Evolutionary conservation across 1,140 invertebrate genomes (phyloP).

Genomic region (Sitodiplosis mosellana): DNA sequence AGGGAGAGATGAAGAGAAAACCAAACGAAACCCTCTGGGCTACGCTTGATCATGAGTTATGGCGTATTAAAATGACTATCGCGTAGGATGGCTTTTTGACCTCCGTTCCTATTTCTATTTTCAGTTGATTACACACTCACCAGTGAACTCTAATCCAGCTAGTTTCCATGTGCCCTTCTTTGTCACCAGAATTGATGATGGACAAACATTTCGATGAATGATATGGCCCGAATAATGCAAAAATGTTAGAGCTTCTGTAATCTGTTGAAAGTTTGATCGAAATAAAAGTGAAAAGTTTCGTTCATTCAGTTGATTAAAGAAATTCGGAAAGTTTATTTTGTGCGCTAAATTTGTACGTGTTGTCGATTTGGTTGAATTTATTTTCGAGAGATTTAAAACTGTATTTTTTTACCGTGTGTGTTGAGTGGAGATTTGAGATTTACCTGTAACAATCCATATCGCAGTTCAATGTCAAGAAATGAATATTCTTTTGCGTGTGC

Average conservation of each 20-base stretch:
- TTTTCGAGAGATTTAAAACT: background rate
- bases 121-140: slow-evolving; percentile 29
- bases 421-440: slow-evolving; percentile 5
- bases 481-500: slow-evolving; percentile 57
- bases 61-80: no score
- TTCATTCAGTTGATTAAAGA: background rate
- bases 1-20: no score
- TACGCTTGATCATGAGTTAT: no score
- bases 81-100: no score
- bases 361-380: background rate
- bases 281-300: background rate
- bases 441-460: slow-evolving; percentile 85
- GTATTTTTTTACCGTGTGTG: background rate
- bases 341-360: background rate
- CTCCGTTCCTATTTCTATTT: no score
- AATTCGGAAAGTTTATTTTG: background rate
- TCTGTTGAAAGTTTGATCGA: slow-evolving; percentile 31
- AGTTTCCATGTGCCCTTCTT: slow-evolving; percentile 92
- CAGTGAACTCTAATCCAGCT: slow-evolving; percentile 82
- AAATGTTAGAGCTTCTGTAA: slow-evolving; percentile 83
- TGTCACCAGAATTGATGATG: slow-evolving; percentile 83
- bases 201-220: slow-evolving; percentile 86
- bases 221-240: slow-evolving; percentile 70
- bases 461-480: slow-evolving; percentile 81
- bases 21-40: no score